A percentile compares a stretch with the other conserved stretches of the same genome.
These are phyloP conservation scores for Drosophila fungiperda DNA, from an alignment of 2,888 invertebrate genomes.

Conservation along the genomic window DNA sequence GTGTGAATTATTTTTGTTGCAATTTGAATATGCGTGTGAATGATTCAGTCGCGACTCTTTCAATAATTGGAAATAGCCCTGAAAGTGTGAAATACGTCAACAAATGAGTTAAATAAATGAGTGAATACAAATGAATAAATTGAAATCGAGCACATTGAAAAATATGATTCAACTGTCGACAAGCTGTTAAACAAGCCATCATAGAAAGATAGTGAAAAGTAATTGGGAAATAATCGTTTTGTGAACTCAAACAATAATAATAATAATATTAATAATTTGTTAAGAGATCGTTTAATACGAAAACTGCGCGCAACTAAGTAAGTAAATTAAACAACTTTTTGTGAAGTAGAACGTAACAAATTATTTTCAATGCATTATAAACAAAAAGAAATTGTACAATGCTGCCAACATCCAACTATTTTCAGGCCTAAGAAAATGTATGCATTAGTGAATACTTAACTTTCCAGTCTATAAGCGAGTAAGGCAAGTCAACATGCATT, in stretches of 20 bases:
- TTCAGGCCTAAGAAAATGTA: not conserved
- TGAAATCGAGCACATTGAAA: not conserved
- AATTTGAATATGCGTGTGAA: conserved; percentile 64
- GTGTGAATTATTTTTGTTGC: conserved; percentile 55
- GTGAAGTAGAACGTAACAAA: conserved; percentile 20
- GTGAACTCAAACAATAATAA: not conserved
- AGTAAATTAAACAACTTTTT: conserved; percentile 7
- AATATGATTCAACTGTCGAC: conserved; percentile 23
- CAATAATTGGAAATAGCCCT: conserved; percentile 38
- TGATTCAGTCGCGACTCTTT: conserved; percentile 56
- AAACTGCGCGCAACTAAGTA: not conserved
- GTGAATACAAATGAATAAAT: conserved; percentile 1
- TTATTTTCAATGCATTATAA: not conserved
- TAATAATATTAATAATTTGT: not conserved
- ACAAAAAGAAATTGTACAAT: conserved; percentile 1
- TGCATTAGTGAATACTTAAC: not conserved
- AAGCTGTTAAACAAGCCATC: not conserved
- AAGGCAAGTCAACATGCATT: not conserved
- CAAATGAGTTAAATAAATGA: not conserved
- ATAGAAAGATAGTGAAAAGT: conserved; percentile 11
- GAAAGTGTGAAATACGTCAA: not conserved
- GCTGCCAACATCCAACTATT: not conserved
- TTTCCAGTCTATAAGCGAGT: not conserved
- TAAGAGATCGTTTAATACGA: not conserved
- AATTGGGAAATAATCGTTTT: not conserved